Conservation (phyloP, 2,888 invertebrate genomes). For the Sphaeridia pumilis region DNA sequence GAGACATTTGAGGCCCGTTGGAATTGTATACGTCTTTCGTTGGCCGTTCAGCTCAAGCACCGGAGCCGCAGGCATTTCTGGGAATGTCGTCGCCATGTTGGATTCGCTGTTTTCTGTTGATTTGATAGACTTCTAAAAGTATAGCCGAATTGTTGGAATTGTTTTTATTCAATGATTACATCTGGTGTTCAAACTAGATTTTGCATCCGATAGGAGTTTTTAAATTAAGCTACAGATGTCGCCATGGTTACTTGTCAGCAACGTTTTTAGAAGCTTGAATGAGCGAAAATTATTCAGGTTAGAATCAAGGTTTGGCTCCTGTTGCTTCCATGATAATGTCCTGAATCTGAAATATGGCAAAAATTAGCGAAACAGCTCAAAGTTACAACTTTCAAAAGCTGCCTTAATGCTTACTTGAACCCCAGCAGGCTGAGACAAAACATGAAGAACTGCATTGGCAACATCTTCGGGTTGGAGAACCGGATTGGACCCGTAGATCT, state of each 20-base stretch:
- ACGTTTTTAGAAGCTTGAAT: no score
- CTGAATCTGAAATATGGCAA: slow-evolving; percentile 4
- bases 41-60: slow-evolving; percentile 31
- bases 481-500: slow-evolving; percentile 38
- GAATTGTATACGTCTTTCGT: slow-evolving; percentile 32
- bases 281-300: no score
- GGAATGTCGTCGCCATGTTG: slow-evolving; percentile 25
- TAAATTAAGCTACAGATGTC: no score
- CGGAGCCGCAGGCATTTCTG: slow-evolving; percentile 32
- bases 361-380: not conserved
- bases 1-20: slow-evolving; percentile 28
- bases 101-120: not conserved
- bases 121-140: no score
- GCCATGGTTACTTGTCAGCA: no score
- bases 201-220: no score
- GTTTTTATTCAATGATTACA: no score
- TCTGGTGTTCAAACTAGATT: no score
- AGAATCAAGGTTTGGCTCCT: no score
- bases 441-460: slow-evolving; percentile 51
- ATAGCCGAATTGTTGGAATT: no score
- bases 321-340: slow-evolving; percentile 10
- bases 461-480: slow-evolving; percentile 49
- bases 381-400: not conserved
- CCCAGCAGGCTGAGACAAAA: slow-evolving; percentile 50
- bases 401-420: slow-evolving; percentile 43